Conservation (phyloP, 2,888 invertebrate genomes). For the Drosophila hamatofila region DNA sequence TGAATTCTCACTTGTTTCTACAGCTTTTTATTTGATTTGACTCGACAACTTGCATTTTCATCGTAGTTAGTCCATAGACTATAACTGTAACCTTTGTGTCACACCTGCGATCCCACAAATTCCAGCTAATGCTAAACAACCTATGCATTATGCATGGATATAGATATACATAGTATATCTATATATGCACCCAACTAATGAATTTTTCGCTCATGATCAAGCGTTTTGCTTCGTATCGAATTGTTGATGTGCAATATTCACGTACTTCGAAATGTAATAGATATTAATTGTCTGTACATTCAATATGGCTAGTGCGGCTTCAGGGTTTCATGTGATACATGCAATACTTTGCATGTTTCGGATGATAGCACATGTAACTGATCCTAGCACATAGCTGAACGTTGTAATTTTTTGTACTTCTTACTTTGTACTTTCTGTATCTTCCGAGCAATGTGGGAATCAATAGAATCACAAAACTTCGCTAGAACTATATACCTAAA, state of each 20-base stretch:
- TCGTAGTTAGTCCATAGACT: constrained; percentile 22
- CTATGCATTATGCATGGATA: constrained; percentile 40
- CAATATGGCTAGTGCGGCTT: constrained; percentile 31
- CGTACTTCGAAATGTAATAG: constrained; percentile 47
- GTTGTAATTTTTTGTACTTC: constrained; percentile 5
- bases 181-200: constrained; percentile 38
- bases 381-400: constrained; percentile 6
- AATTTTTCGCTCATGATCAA: constrained; percentile 40
- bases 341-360: constrained; percentile 15
- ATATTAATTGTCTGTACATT: constrained; percentile 39
- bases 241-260: constrained; percentile 45
- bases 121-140: constrained; percentile 62
- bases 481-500: no score
- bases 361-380: constrained; percentile 19
- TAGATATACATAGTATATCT: background rate
- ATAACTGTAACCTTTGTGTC: constrained; percentile 40
- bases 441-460: background rate
- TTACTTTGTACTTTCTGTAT: background rate
- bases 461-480: background rate
- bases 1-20: constrained; percentile 20
- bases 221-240: constrained; percentile 24
- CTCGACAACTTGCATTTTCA: constrained; percentile 46
- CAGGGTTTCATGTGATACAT: constrained; percentile 33
- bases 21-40: constrained; percentile 1
- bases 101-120: constrained; percentile 31